phyloP scores from a whole-genome alignment of 2,797 vertebrate species.

The Gallirallus australis region DNA sequence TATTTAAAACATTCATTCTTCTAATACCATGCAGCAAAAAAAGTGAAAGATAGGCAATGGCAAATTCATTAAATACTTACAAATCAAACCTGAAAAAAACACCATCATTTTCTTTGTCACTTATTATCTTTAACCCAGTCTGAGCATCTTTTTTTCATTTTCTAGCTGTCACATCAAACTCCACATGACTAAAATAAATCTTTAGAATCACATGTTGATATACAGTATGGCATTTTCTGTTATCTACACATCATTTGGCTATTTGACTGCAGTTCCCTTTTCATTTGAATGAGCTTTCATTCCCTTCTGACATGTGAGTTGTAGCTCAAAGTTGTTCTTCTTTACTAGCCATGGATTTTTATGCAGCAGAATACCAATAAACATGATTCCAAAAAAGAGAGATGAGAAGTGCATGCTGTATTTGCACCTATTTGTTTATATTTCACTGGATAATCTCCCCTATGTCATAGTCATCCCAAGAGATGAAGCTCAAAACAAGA shows the following conservation, averaged over 20 bases:
- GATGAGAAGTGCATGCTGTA: background rate
- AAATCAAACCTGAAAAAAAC: background rate
- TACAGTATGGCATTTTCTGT: background rate
- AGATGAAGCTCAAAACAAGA: background rate
- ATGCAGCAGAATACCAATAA: background rate
- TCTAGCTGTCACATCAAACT: slow-evolving; percentile 23
- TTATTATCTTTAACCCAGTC: background rate
- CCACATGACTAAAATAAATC: slow-evolving; percentile 7
- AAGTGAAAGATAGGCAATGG: background rate
- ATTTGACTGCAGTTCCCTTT: background rate
- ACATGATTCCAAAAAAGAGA: background rate
- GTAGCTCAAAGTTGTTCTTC: background rate
- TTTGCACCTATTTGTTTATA: background rate
- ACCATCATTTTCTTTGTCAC: background rate
- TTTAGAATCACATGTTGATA: background rate
- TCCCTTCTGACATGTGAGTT: background rate
- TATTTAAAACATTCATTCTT: background rate
- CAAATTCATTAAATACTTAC: background rate
- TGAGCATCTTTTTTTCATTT: background rate
- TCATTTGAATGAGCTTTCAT: background rate
- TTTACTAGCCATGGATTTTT: background rate
- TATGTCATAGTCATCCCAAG: background rate
- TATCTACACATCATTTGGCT: background rate
- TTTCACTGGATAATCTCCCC: background rate
- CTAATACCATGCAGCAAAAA: background rate